These are phyloP conservation scores for Alligator sinensis DNA, from an alignment of 2,113 vertebrate genomes.

Conservation along the genomic window DNA sequence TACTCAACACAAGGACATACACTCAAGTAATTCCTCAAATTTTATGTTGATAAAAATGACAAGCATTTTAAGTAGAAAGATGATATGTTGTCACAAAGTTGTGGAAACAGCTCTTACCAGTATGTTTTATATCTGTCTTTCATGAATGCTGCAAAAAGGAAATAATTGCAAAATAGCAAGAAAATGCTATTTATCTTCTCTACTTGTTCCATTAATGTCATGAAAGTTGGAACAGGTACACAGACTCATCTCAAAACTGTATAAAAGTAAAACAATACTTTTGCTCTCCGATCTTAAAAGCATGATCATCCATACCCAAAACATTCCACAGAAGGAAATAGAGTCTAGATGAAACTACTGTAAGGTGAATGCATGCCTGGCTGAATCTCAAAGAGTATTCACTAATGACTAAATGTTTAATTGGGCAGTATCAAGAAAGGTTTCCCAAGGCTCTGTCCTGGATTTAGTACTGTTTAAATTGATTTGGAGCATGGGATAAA, in stretches of 20 bases:
- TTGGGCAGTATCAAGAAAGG: background rate
- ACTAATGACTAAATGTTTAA: background rate
- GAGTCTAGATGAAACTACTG: conserved; percentile 8
- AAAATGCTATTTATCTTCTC: conserved; percentile 13
- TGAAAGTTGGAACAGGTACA: conserved; percentile 14
- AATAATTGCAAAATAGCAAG: conserved; percentile 25
- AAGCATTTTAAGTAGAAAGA: conserved; percentile 35
- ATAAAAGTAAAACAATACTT: background rate
- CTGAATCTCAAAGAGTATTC: background rate
- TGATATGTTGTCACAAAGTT: background rate
- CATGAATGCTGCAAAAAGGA: background rate
- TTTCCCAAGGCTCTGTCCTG: too few species aligned
- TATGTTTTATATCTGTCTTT: background rate
- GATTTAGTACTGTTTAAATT: background rate
- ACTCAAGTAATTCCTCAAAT: conserved; percentile 31
- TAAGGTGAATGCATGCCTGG: background rate
- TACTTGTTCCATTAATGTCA: conserved; percentile 3
- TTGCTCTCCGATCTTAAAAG: background rate
- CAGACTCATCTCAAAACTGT: conserved; percentile 30
- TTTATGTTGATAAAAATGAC: conserved; percentile 26
- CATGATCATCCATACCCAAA: background rate
- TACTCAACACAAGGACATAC: background rate
- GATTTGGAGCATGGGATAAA: background rate
- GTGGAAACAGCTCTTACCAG: conserved; percentile 4
- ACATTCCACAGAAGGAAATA: background rate